Percentiles rank a stretch among this genome's conserved stretches.
These are phyloP conservation scores for Grantiella picta DNA, from an alignment of 2,113 vertebrate species.

Conservation along the genomic window DNA sequence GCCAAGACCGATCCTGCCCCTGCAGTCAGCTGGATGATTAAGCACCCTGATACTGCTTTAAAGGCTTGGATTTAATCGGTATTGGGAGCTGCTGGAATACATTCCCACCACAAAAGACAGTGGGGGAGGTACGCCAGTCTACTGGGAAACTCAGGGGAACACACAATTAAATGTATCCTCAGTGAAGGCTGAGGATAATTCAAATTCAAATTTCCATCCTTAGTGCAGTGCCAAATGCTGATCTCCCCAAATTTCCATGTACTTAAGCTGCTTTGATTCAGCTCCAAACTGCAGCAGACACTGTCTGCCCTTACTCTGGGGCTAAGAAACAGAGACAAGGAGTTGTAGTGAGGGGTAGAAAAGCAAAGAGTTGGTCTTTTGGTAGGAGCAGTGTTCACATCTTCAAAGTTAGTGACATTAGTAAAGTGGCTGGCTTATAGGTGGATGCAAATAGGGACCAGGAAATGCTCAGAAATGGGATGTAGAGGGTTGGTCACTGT, in stretches of 20 bases:
- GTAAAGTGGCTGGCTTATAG: neutral
- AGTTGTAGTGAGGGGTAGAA: neutral
- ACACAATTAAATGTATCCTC: neutral
- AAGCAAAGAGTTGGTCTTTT: neutral
- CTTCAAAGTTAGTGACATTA: neutral
- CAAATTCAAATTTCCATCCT: neutral
- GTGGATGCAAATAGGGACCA: neutral
- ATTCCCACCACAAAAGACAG: neutral
- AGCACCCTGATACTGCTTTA: neutral
- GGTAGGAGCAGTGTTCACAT: neutral
- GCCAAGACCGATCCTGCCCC: neutral
- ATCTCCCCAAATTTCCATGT: neutral
- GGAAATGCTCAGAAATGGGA: neutral
- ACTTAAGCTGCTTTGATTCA: neutral
- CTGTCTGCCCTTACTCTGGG: neutral
- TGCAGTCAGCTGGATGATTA: slow-evolving; percentile 2
- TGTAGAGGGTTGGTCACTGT: neutral
- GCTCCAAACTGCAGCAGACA: neutral
- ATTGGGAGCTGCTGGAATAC: neutral
- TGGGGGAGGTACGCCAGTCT: neutral
- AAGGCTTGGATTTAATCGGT: neutral
- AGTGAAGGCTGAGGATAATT: neutral
- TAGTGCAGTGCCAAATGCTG: neutral
- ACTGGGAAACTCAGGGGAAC: neutral
- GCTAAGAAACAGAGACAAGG: neutral